Evolutionary conservation across 1,140 invertebrate species (phyloP).

Genomic region (Myzus persicae): DNA sequence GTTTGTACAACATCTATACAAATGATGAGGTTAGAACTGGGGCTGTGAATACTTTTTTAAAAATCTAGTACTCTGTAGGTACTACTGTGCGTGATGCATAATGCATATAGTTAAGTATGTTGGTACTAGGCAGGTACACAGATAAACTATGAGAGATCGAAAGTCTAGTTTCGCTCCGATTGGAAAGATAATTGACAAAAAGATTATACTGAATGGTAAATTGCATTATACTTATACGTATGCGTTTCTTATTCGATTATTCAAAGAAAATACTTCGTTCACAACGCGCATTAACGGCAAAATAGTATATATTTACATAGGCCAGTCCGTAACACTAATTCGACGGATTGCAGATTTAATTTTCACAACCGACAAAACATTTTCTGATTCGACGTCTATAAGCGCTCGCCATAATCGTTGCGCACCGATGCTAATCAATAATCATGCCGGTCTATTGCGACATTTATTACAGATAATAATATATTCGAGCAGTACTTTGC

Average conservation of each 20-base stretch:
- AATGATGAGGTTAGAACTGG: not conserved
- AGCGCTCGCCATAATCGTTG: not conserved
- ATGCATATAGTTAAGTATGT: too few species aligned
- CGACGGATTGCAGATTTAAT: not conserved
- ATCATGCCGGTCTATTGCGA: not conserved
- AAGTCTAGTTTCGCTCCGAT: slow-evolving; percentile 35
- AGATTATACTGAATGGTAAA: not conserved
- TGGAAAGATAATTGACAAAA: not conserved
- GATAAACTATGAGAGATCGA: not conserved
- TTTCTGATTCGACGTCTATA: not conserved
- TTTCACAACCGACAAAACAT: slow-evolving; percentile 5
- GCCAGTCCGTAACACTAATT: not conserved
- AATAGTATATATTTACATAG: slow-evolving; percentile 17
- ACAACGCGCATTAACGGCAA: not conserved
- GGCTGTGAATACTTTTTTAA: not conserved
- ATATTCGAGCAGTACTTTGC: not conserved
- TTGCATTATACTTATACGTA: not conserved
- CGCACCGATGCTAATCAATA: not conserved
- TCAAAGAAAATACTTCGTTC: not conserved
- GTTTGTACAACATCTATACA: not conserved
- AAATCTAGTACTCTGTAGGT: not conserved
- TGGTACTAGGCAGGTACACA: not conserved
- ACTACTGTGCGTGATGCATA: not conserved
- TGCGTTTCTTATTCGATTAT: not conserved
- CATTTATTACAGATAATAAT: not conserved